Base-by-base conservation (phyloP, 1,140 invertebrate species). In the Aphidius gifuensis region DNA sequence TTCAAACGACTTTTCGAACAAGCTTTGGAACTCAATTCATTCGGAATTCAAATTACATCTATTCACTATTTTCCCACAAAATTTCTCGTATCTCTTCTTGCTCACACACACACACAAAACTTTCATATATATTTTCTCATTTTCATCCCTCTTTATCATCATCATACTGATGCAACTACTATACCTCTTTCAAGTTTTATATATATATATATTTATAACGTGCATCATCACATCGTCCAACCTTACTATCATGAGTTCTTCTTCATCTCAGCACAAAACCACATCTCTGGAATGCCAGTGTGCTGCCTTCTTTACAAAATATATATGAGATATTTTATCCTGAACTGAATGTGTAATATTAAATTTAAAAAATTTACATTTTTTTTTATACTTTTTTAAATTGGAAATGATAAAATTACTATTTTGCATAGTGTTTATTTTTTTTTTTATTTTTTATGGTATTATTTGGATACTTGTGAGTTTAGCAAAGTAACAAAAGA, bases 41-140 rank as follows among this genome's bases (percentile, higher is more conserved):
- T 67, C 70, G 70, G 70, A 71, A 73, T 72, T 73, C 69, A 73
- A 73, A 73, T 73, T 73, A 73, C 66, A 65, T 32, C 23, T 32
- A 32, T 32, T 32, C 23, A 32, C 23, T 32, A 32, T 32, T 32
- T 32, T 32, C 2, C 23, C 4, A 3, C 23, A 32, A 32, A 32
- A 32, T 32, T 32, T 32, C 23, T 32, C 23, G 23, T 32, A 32
- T 32, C 2, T 32, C 23, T 32, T 32, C 56, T 46, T 16, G 16
- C 16, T 16, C 16, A 16, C 16, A 16, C 16, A 16, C 16, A 16
- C 16, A 16, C 16, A 16, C 16, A 16, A 16, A 16, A 16, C 16
- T 16, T 1, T 16, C 16, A 16, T 16, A 16, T 40, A 48, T 58
- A 32, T 53, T 56, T 51, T 32, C 62, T 58, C 23, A n/a, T 16